Evolutionary conservation across 2,797 vertebrate genomes (phyloP).

Genomic region (Dromococcyx pavoninus): DNA sequence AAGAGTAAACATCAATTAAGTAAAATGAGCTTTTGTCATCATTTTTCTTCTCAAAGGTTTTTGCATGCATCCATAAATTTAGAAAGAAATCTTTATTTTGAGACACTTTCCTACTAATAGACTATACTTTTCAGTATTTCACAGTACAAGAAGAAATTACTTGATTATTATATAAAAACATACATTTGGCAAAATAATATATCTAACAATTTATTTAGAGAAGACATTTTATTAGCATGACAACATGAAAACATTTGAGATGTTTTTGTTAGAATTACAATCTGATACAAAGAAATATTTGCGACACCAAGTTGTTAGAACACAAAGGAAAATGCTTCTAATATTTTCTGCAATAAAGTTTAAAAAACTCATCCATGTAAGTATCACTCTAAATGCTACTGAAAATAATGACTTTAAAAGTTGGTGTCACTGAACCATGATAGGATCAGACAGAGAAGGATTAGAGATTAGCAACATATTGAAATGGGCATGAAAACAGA

Average conservation of each 20-base stretch:
- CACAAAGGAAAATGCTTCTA: not conserved
- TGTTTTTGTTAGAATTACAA: not conserved
- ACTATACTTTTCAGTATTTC: not conserved
- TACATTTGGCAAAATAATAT: not conserved
- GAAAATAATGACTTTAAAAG: not conserved
- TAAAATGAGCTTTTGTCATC: not conserved
- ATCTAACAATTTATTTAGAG: not conserved
- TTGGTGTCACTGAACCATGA: not conserved
- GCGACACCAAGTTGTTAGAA: not conserved
- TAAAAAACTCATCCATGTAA: not conserved
- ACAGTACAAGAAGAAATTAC: not conserved
- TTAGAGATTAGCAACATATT: constrained; percentile 18
- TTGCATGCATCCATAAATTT: not conserved
- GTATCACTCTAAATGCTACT: not conserved
- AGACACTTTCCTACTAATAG: not conserved
- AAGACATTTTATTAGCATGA: not conserved
- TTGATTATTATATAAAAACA: not conserved
- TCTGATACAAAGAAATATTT: not conserved
- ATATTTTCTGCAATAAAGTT: not conserved
- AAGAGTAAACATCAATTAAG: constrained; percentile 34
- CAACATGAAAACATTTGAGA: not conserved
- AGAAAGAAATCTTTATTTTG: not conserved
- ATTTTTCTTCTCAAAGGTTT: not conserved
- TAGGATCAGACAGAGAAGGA: constrained; percentile 26
- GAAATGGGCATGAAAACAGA: constrained; percentile 30